Evolutionary conservation across 2,113 vertebrate species (phyloP).

Genomic region (Boleophthalmus pectinirostris): DNA sequence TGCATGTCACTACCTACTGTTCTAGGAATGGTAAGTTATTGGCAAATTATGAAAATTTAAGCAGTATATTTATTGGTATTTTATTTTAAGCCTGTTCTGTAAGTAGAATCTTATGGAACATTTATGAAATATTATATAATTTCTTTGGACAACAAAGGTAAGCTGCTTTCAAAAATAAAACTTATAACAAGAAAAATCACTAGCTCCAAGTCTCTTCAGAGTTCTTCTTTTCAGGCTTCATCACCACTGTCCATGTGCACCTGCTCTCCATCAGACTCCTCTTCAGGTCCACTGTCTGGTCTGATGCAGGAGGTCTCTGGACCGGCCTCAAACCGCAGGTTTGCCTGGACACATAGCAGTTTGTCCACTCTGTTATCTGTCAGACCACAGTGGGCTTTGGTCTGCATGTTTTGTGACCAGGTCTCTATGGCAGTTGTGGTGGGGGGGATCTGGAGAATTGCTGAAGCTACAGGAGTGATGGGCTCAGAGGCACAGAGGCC

Average conservation of each 20-base stretch:
- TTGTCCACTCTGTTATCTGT: background rate
- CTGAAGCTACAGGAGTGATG: background rate
- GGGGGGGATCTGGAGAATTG: background rate
- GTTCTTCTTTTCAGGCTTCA: too few relatives aligned
- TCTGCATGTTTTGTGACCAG: background rate
- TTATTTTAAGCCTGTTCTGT: too few relatives aligned
- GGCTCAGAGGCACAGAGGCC: background rate
- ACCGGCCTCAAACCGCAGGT: background rate
- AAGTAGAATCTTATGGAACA: too few relatives aligned
- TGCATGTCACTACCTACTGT: too few relatives aligned
- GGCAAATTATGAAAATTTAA: too few relatives aligned
- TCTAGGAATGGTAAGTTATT: too few relatives aligned
- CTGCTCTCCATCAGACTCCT: background rate
- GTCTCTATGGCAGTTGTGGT: background rate
- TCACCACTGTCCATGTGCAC: background rate
- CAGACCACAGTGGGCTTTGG: background rate
- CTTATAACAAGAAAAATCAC: too few relatives aligned
- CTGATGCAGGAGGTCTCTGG: background rate
- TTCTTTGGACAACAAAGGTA: too few relatives aligned
- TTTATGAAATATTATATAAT: too few relatives aligned
- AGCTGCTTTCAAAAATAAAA: too few relatives aligned
- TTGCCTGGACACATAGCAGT: background rate
- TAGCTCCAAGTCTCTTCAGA: too few relatives aligned
- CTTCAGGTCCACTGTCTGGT: background rate
- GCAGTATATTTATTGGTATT: too few relatives aligned